phyloP scores from a whole-genome alignment of 2,113 vertebrate species.

The Ondatra zibethicus region DNA sequence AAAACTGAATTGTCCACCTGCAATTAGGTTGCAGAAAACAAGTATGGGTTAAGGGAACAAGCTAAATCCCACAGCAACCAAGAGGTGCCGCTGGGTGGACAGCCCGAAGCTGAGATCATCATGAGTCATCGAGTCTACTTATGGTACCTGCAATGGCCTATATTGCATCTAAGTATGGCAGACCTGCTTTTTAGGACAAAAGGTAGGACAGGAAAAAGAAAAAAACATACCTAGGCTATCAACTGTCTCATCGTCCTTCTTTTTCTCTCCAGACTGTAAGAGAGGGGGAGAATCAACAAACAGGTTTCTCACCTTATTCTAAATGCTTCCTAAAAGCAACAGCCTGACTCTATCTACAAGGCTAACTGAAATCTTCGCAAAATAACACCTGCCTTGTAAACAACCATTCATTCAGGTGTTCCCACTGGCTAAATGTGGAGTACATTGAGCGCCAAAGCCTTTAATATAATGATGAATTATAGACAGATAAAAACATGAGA shows the following conservation, averaged over 20 bases:
- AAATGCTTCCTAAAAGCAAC: conserved; percentile 58
- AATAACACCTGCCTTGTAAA: conserved; percentile 7
- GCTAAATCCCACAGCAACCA: not conserved
- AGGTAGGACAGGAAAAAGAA: conserved; percentile 38
- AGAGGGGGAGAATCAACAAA: conserved; percentile 51
- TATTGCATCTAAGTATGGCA: not conserved
- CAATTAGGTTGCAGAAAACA: not conserved
- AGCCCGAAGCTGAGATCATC: not conserved
- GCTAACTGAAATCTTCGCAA: not conserved
- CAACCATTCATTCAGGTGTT: conserved; percentile 7
- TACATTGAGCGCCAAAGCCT: not conserved
- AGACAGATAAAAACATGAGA: conserved; percentile 12
- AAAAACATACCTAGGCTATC: conserved; percentile 95
- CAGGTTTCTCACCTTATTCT: conserved; percentile 25
- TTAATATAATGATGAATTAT: conserved; percentile 22
- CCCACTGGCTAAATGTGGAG: conserved; percentile 17
- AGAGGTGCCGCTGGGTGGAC: not conserved
- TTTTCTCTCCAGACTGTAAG: conserved; percentile 97
- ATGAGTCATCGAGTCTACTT: not conserved
- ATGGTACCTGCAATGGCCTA: not conserved
- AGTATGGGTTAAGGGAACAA: not conserved
- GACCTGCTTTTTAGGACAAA: conserved; percentile 25
- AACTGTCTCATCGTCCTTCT: conserved; percentile 99
- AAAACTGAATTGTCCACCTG: conserved; percentile 40
- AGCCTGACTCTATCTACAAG: conserved; percentile 11